Evolutionary conservation across 2,113 vertebrate species (phyloP), one percentile per base, ranked within the genome.

Genomic region (Megalops atlanticus): DNA sequence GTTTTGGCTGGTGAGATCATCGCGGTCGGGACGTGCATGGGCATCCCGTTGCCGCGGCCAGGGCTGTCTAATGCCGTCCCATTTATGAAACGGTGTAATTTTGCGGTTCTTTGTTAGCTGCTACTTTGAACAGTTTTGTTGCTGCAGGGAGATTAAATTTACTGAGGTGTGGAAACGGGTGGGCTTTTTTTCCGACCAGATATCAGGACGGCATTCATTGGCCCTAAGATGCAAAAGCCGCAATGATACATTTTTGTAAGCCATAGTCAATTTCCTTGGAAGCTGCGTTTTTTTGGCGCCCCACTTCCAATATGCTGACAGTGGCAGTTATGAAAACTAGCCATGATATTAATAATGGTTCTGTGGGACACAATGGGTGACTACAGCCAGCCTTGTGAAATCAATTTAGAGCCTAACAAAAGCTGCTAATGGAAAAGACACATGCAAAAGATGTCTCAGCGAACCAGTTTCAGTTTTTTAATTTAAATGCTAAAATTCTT

Each of bases 361-460:
- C 86, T 77, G 79, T 76, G 86, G 80, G 88, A 83, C 83, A 87
- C 84, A 87, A 87, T 88, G 84, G 87, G 83, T 85, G 81, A 81
- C 86, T 84, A 77, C 79, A 54, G 82, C 85, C 88, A 86, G 85
- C 86, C 87, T 81, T 83, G 83, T 89, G 85, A 87, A 89, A 92
- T 86, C 87, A 88, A 91, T 92, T 91, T 86, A 88, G 87, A 86
- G 82, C 84, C 77, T 82, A 84, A 89, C 88, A 91, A 88, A 86
- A 24, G 47, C 81, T 52, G 64, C 79, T 73, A 88, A 90, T 85
- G 81, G 82, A 86, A 85, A 80, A 41, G 84, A 84, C 83, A 75
- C 80, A 39, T 18, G 31, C 76, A 81, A 71, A 52, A 49, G 83
- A 79, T 81, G 72, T 64, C 77, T 79, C 64, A 3, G 80, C 36